phyloP scores from a whole-genome alignment of 2,797 vertebrate species.

The Dendrocincla tyrannina region DNA sequence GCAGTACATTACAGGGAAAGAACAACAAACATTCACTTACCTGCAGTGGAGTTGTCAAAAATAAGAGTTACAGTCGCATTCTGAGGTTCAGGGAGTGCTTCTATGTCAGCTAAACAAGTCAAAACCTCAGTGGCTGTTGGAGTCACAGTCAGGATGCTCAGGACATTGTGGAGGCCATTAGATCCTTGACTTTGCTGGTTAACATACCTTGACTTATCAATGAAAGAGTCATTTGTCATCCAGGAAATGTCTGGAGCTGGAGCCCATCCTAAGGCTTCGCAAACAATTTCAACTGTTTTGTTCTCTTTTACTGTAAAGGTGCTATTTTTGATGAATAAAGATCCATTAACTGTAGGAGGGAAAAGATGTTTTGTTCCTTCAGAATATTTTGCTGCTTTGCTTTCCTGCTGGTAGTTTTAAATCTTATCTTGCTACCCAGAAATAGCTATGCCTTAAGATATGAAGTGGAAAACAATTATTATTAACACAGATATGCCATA shows the following conservation, averaged over 20 bases:
- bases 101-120: slow-evolving; percentile 82
- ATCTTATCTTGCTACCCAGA: not conserved
- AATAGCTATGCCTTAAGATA: not conserved
- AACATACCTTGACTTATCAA: slow-evolving; percentile 73
- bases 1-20: not conserved
- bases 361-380: slow-evolving; percentile 65
- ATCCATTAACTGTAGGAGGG: slow-evolving; percentile 81
- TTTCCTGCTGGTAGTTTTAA: not conserved
- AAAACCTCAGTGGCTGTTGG: slow-evolving; percentile 74
- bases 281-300: slow-evolving; percentile 76
- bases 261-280: slow-evolving; percentile 82
- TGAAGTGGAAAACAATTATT: not conserved
- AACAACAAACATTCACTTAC: slow-evolving; percentile 58
- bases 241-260: slow-evolving; percentile 82
- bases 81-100: slow-evolving; percentile 72
- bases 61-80: slow-evolving; percentile 73
- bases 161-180: slow-evolving; percentile 68
- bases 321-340: slow-evolving; percentile 73
- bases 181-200: slow-evolving; percentile 62
- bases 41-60: slow-evolving; percentile 59
- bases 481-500: not conserved
- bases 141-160: slow-evolving; percentile 78
- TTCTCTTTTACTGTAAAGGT: slow-evolving; percentile 73
- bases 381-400: not conserved
- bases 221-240: slow-evolving; percentile 71